Evolutionary conservation across 2,797 vertebrate genomes (phyloP).

Genomic region (Catostomus latipinnis): DNA sequence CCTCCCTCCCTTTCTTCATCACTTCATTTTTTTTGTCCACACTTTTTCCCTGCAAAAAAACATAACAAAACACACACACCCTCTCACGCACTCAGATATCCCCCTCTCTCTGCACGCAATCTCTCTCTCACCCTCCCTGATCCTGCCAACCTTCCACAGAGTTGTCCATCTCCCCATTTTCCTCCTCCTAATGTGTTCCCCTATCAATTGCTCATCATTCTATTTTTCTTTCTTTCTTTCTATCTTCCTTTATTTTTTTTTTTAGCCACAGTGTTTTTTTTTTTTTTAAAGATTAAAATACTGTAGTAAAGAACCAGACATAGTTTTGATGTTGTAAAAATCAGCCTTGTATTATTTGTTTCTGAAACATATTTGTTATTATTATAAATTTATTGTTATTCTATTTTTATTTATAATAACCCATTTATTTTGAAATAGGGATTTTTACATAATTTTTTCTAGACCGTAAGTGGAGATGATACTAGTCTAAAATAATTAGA

Average conservation of each 20-base stretch:
- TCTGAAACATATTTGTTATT: too few relatives aligned
- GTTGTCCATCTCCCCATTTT: slow-evolving; percentile 16
- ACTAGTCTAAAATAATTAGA: too few relatives aligned
- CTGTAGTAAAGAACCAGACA: too few relatives aligned
- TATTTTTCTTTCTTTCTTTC: not conserved
- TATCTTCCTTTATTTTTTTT: not conserved
- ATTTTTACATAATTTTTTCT: too few relatives aligned
- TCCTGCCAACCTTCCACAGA: not conserved
- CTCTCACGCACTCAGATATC: slow-evolving; percentile 51
- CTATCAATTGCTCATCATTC: not conserved
- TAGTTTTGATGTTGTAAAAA: too few relatives aligned
- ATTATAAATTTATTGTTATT: too few relatives aligned
- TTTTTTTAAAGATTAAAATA: too few relatives aligned
- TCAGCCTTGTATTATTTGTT: too few relatives aligned
- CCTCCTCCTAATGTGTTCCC: not conserved
- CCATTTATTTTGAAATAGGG: too few relatives aligned
- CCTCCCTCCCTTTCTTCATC: slow-evolving; percentile 11
- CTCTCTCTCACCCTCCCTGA: slow-evolving; percentile 36
- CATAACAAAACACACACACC: slow-evolving; percentile 30
- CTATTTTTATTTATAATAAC: too few relatives aligned
- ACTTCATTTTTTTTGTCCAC: slow-evolving; percentile 55
- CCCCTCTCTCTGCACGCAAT: slow-evolving; percentile 62
- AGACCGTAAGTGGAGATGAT: too few relatives aligned
- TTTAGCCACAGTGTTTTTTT: too few relatives aligned
- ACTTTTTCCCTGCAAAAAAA: slow-evolving; percentile 36